phyloP scores from a whole-genome alignment of 2,888 invertebrate species.

The Cosmorhoe ocellata region DNA sequence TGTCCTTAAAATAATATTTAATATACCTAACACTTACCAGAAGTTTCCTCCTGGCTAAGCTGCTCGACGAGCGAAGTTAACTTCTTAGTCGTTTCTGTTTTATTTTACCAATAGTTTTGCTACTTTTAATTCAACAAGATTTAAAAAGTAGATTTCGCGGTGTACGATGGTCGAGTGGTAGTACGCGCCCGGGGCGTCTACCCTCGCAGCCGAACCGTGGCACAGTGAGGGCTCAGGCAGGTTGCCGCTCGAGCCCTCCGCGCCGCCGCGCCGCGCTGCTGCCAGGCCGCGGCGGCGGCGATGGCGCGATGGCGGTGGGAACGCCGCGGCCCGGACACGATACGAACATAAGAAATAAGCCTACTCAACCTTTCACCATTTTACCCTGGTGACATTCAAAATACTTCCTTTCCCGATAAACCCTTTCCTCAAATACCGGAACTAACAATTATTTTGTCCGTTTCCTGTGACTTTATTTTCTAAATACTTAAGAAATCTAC shows the following conservation, averaged over 20 bases:
- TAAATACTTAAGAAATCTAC: no score
- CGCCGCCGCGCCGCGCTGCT: neutral
- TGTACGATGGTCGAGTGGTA: slow-evolving; percentile 9
- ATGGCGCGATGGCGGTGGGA: no score
- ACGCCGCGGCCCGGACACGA: no score
- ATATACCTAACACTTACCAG: slow-evolving; percentile 53
- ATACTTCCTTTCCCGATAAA: slow-evolving; percentile 13
- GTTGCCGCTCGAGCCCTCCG: slow-evolving; percentile 27
- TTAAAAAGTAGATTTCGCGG: slow-evolving; percentile 55
- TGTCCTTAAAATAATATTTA: slow-evolving; percentile 32
- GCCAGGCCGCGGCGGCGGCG: neutral
- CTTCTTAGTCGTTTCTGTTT: slow-evolving; percentile 32
- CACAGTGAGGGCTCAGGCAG: slow-evolving; percentile 13
- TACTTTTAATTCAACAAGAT: slow-evolving; percentile 43
- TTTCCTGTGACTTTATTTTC: no score
- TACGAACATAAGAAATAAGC: neutral
- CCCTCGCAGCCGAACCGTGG: slow-evolving; percentile 43
- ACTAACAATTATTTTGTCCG: no score
- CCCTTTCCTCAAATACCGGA: no score
- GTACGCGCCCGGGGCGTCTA: slow-evolving; percentile 45
- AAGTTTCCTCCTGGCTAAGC: slow-evolving; percentile 36
- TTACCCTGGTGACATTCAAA: slow-evolving; percentile 35
- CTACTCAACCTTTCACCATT: slow-evolving; percentile 33
- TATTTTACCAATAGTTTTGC: slow-evolving; percentile 37
- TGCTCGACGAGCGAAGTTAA: slow-evolving; percentile 3